These are phyloP conservation scores for Bryconaethiops microstoma DNA, from an alignment of 2,797 vertebrate genomes.

Conservation along the genomic window DNA sequence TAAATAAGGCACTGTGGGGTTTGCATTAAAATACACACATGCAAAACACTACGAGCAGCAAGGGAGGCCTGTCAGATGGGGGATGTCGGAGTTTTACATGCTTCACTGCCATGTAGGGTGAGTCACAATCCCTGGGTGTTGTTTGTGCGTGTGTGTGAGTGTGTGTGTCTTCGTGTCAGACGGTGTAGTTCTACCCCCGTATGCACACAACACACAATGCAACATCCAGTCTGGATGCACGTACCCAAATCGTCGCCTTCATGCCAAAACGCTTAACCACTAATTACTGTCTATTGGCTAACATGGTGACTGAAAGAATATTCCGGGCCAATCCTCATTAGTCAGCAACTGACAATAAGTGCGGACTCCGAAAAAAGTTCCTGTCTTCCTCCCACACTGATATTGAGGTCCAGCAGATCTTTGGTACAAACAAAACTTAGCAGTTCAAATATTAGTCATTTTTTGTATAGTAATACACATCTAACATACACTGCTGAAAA, in stretches of 20 bases:
- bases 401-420: no score
- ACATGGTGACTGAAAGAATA: slow-evolving; percentile 23
- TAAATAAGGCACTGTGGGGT: background rate
- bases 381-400: background rate
- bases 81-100: slow-evolving; percentile 34
- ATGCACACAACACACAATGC: slow-evolving; percentile 12
- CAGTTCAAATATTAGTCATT: no score
- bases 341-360: slow-evolving; percentile 20
- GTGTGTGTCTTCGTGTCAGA: slow-evolving; percentile 17
- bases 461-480: no score
- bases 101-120: slow-evolving; percentile 25
- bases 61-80: slow-evolving; percentile 37
- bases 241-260: background rate
- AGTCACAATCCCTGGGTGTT: slow-evolving; percentile 13
- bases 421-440: no score
- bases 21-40: slow-evolving; percentile 37
- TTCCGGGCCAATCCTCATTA: slow-evolving; percentile 26
- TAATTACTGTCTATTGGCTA: slow-evolving; percentile 27
- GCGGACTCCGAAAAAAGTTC: background rate
- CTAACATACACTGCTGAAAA: no score
- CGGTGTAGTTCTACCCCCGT: background rate
- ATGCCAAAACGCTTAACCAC: slow-evolving; percentile 24
- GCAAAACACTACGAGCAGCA: slow-evolving; percentile 1
- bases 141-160: background rate
- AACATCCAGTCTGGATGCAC: slow-evolving; percentile 5